Evolutionary conservation across 2,113 vertebrate species (phyloP), one percentile per base, ranked within the genome.

Genomic region (Amphilophus citrinellus): DNA sequence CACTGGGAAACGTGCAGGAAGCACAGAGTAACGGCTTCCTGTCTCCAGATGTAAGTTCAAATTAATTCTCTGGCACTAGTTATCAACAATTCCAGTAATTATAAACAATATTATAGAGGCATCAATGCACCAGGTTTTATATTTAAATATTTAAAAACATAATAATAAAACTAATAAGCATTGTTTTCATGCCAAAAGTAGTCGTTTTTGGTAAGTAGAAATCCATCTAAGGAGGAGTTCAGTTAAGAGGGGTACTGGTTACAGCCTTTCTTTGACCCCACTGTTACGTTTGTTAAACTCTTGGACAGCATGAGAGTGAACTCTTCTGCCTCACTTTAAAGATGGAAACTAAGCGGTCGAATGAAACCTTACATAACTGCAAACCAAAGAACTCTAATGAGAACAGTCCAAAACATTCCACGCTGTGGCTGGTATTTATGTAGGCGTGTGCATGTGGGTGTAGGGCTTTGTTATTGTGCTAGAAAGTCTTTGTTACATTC

Each of bases 401-500:
- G 56, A 89, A 75, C n/a, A 10, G 66, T 77, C 73, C 37, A 35
- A 82, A 80, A 86, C 85, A 76, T 15, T 35, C 75, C 76, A 71
- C 22, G 0, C 77, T 76, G 80, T 57, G 42, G 58, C 87, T 84
- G 82, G 60, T 61, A 27, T 82, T 71, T 65, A 77, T 85, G 90
- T 75, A 59, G 90, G 87, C 56, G 57, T 77, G 78, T 35, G 76
- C 60, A 77, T 44, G 87, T 73, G 79, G 87, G 92, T 7, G 86
- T 75, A 15, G 3, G 81, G 58, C 53, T 81, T 76, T 79, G 89
- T 84, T 82, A 44, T 63, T 63, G 77, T 77, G 77, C 44, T 14
- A 5, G 35, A 58, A 84, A 87, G 37, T 66, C 79, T 86, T 90
- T 89, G 85, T 84, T 88, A 73, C 77, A 77, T 86, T 89, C 77